Evolutionary conservation across 2,888 invertebrate genomes (phyloP), one percentile per base, ranked within the genome.

Genomic region (Catocala fraxini): DNA sequence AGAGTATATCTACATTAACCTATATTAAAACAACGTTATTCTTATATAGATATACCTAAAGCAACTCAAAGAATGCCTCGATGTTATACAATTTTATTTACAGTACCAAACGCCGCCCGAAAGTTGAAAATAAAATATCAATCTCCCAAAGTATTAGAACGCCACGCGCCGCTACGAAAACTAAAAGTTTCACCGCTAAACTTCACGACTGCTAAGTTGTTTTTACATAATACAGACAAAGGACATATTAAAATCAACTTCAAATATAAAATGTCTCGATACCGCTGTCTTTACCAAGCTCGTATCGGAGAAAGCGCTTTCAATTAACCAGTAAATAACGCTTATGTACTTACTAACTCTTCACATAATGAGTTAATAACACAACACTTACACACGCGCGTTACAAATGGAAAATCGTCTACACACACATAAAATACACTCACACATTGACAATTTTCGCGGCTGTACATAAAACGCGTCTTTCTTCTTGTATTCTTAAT

Each of bases 401-500:
- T 76, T 80, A 75, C 86, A 85, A 86, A 87, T 84, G 89, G 89
- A 88, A 89, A 89, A 88, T 85, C 82, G 75, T 74, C 73, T 49
- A 73, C 86, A 87, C 86, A 83, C 80, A 80, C 76, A 84, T 73
- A 86, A 75, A 83, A 76, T 64, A 64, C 69, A 82, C 88, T 53
- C 86, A 84, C 86, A 89, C 90, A 78, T 70, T 59, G 68, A 80
- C 80, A 82, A 71, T 77, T 88, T 93, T 92, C 93, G 79, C 71
- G 76, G 79, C 71, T 82, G 94, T 91, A 93, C 89, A 91, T 93
- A 92, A 91, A 91, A 93, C 89, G 89, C 90, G 95, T 91, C 91
- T 95, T 95, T 95, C 95, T 96, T 95, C 95, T 94, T 91, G 95
- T 95, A 95, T 96, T 95, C 95, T 95, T 96, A 96, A 96, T 96